A percentile compares a stretch with the other conserved stretches of the same genome.
Conservation (phyloP, 2,113 vertebrate species). For the Butorides virescens region DNA sequence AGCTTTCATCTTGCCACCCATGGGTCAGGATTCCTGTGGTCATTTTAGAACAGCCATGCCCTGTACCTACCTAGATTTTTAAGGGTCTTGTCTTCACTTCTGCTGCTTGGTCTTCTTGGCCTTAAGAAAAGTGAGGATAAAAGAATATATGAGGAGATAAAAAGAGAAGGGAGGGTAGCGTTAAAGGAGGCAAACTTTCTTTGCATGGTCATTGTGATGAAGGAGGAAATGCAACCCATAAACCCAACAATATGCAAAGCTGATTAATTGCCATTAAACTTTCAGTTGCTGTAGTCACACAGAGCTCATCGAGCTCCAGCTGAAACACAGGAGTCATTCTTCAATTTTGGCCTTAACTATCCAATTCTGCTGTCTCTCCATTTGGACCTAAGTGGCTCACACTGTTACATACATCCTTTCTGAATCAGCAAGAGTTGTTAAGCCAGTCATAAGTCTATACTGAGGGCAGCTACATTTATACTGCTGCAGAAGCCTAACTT, state of each 20-base stretch:
- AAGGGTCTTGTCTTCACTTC: neutral
- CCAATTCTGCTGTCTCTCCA: neutral
- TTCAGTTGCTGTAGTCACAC: neutral
- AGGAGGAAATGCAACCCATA: neutral
- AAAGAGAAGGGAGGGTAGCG: neutral
- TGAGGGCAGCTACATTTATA: neutral
- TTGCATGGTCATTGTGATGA: neutral
- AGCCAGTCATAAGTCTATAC: neutral
- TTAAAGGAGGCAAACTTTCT: neutral
- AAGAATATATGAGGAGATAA: neutral
- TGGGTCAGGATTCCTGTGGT: neutral
- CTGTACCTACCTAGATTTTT: conserved; percentile 25
- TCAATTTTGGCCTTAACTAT: neutral
- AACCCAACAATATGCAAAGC: neutral
- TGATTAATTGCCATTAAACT: neutral
- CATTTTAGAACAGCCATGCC: neutral
- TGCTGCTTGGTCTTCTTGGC: neutral
- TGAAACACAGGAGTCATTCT: neutral
- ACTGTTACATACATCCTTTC: neutral
- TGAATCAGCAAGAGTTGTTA: neutral
- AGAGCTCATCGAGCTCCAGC: neutral
- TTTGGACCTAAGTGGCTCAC: neutral
- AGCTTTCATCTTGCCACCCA: neutral
- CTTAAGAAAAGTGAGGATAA: conserved; percentile 34
- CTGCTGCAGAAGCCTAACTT: neutral